Evolutionary conservation across 2,888 invertebrate genomes (phyloP).

Genomic region (Acronicta leporina): DNA sequence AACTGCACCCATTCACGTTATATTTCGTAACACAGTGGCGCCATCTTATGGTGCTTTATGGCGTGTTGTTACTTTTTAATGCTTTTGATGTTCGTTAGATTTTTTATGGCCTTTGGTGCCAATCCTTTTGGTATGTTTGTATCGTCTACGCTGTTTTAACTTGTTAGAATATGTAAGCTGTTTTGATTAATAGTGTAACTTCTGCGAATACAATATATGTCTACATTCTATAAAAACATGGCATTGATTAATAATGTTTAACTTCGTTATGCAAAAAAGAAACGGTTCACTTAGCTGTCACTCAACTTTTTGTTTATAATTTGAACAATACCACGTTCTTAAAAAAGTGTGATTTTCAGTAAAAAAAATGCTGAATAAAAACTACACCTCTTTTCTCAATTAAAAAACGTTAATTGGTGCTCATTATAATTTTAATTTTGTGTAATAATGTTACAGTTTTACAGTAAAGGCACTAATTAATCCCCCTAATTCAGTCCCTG

Average conservation of each 20-base stretch:
- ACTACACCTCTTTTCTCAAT: slow-evolving; percentile 12
- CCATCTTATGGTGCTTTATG: slow-evolving; percentile 56
- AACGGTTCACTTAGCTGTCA: slow-evolving; percentile 36
- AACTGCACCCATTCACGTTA: slow-evolving; percentile 49
- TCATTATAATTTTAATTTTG: slow-evolving; percentile 10
- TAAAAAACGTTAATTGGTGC: neutral
- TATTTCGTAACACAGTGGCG: slow-evolving; percentile 63
- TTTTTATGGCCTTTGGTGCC: slow-evolving; percentile 52
- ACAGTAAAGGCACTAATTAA: slow-evolving; percentile 48
- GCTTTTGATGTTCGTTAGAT: slow-evolving; percentile 47
- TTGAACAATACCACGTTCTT: slow-evolving; percentile 34
- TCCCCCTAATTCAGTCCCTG: slow-evolving; percentile 47
- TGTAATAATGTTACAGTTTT: slow-evolving; percentile 29
- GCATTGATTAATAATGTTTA: slow-evolving; percentile 42
- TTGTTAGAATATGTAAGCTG: slow-evolving; percentile 24
- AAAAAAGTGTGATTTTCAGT: slow-evolving; percentile 8
- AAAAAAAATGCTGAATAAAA: slow-evolving; percentile 2
- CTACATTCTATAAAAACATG: slow-evolving; percentile 21
- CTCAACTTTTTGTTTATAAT: slow-evolving; percentile 18
- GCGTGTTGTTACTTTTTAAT: slow-evolving; percentile 47
- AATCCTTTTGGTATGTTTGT: slow-evolving; percentile 32
- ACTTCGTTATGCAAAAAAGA: slow-evolving; percentile 14
- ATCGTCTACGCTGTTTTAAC: slow-evolving; percentile 24
- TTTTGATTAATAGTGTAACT: slow-evolving; percentile 42
- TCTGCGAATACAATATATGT: slow-evolving; percentile 28